Conservation (phyloP, 2,888 invertebrate genomes). For the Pteria penguin region DNA sequence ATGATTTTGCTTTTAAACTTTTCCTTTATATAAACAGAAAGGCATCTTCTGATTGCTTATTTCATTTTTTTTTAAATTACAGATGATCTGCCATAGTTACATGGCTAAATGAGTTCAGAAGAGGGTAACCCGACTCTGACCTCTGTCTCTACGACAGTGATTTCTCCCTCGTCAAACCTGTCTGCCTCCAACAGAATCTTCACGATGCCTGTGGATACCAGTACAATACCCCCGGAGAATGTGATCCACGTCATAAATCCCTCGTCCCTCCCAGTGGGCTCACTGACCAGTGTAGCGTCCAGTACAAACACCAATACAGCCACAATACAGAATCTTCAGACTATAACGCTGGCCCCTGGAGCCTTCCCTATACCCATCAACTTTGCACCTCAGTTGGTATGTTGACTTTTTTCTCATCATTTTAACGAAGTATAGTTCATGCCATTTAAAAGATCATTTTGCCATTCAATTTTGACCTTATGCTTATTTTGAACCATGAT, state of each 20-base stretch:
- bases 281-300: slow-evolving; percentile 32
- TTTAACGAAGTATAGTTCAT: too few species aligned
- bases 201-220: slow-evolving; percentile 51
- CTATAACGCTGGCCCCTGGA: slow-evolving; percentile 72
- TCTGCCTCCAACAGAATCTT: slow-evolving; percentile 18
- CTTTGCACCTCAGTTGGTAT: slow-evolving; percentile 52
- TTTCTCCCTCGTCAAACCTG: slow-evolving; percentile 1
- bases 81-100: background rate
- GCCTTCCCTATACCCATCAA: slow-evolving; percentile 72
- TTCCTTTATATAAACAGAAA: too few species aligned
- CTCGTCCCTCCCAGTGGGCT: slow-evolving; percentile 20
- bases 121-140: slow-evolving; percentile 18
- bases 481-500: too few species aligned
- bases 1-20: too few species aligned
- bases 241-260: slow-evolving; percentile 72
- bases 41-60: too few species aligned
- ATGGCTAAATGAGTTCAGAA: slow-evolving; percentile 26
- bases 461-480: too few species aligned
- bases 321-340: slow-evolving; percentile 65
- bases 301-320: slow-evolving; percentile 33
- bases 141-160: slow-evolving; percentile 17
- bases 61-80: too few species aligned
- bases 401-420: too few species aligned
- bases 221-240: slow-evolving; percentile 55
- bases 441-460: too few species aligned